phyloP scores from a whole-genome alignment of 2,797 vertebrate genomes.

The Anomalospiza imberbis region DNA sequence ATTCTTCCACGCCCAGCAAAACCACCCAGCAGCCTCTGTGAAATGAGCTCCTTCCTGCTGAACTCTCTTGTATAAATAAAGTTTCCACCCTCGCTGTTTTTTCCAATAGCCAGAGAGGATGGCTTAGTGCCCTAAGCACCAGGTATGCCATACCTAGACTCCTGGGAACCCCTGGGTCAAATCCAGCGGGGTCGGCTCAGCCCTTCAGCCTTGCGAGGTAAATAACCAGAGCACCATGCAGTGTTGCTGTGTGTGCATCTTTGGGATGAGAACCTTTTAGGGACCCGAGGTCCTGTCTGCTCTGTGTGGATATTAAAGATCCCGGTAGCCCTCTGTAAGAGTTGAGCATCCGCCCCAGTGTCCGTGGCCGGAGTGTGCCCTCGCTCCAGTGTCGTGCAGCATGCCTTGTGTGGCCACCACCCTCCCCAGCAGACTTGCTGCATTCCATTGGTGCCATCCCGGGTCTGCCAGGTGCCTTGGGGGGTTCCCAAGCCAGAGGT shows the following conservation, averaged over 20 bases:
- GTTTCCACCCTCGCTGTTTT: constrained; percentile 46
- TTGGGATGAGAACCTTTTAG: neutral
- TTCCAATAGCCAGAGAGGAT: constrained; percentile 45
- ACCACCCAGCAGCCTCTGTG: neutral
- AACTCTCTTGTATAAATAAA: neutral
- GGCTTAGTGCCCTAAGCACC: constrained; percentile 48
- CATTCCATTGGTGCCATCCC: neutral
- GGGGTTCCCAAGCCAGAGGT: neutral
- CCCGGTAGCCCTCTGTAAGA: neutral
- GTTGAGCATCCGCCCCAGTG: neutral
- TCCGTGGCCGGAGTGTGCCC: neutral
- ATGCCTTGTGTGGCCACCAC: constrained; percentile 6
- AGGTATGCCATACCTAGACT: constrained; percentile 21
- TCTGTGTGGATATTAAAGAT: neutral
- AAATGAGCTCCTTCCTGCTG: constrained; percentile 11
- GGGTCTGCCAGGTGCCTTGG: neutral
- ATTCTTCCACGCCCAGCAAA: neutral
- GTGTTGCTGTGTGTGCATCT: neutral
- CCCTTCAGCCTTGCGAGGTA: constrained; percentile 23
- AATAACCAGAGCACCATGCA: constrained; percentile 8
- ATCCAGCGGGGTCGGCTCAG: constrained; percentile 37
- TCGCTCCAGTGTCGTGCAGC: neutral
- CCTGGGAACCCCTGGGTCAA: constrained; percentile 47
- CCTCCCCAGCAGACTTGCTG: neutral
- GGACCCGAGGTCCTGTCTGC: neutral